Percentiles rank a stretch among this genome's conserved stretches.
phyloP scores from a whole-genome alignment of 2,113 vertebrate species.

The Neolamprologus modestus region DNA sequence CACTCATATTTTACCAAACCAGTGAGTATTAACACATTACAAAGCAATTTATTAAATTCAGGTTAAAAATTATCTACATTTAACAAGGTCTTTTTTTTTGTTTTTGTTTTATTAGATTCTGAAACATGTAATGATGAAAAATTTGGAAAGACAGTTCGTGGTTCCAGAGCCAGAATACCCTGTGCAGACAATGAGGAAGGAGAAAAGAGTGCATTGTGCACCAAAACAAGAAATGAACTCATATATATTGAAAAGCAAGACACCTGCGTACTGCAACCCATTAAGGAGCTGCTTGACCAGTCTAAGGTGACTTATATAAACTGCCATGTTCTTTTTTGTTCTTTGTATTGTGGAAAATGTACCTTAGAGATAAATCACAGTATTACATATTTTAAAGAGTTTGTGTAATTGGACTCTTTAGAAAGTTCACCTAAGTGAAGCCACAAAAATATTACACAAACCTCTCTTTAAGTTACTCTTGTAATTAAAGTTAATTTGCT shows the following conservation, averaged over 20 bases:
- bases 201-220: background rate
- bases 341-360: background rate
- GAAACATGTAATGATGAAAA: rapidly evolving
- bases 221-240: background rate
- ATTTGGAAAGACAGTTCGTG: background rate
- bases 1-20: background rate
- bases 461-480: background rate
- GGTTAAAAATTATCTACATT: background rate
- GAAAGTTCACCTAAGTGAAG: background rate
- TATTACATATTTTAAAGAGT: background rate
- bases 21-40: background rate
- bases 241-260: rapidly evolving
- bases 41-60: background rate
- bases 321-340: background rate
- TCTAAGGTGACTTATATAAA: background rate
- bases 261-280: background rate
- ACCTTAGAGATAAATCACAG: background rate
- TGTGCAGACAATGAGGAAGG: rapidly evolving
- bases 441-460: background rate
- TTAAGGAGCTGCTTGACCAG: background rate
- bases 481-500: background rate
- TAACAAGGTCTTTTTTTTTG: background rate
- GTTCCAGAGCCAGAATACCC: background rate
- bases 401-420: background rate
- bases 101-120: background rate